Percentiles rank a stretch among this genome's conserved stretches.
phyloP scores from a whole-genome alignment of 1,140 invertebrate species.

The Hormaphis cornu region DNA sequence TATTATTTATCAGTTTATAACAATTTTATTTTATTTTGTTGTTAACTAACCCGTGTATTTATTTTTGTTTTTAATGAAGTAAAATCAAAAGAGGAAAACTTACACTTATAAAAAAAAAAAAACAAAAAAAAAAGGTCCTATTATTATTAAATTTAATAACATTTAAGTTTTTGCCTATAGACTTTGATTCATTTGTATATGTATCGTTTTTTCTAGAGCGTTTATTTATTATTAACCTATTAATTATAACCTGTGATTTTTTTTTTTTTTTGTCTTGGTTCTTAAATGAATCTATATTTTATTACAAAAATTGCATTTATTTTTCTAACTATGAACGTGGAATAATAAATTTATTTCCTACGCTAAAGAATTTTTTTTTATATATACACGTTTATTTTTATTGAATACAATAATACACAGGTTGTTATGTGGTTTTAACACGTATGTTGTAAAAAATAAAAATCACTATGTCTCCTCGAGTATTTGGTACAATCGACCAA shows the following conservation, averaged over 20 bases:
- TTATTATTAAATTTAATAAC: conserved; percentile 27
- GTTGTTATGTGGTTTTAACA: neutral
- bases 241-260: conserved; percentile 14
- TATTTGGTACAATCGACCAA: neutral
- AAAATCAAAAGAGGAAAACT: neutral
- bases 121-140: neutral
- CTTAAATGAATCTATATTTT: neutral
- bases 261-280: too few relatives aligned
- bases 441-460: neutral
- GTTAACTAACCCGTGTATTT: neutral
- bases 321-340: conserved; percentile 9
- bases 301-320: conserved; percentile 8
- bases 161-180: neutral
- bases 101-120: neutral
- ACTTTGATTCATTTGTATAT: neutral
- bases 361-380: neutral
- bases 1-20: neutral
- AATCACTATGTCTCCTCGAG: neutral
- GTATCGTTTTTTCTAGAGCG: neutral
- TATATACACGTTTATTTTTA: neutral
- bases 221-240: conserved; percentile 24
- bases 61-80: neutral
- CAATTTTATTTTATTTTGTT: conserved; percentile 19
- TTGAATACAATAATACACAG: neutral
- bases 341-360: neutral